Conservation (phyloP, 2,797 vertebrate species). For the Pygocentrus nattereri region DNA sequence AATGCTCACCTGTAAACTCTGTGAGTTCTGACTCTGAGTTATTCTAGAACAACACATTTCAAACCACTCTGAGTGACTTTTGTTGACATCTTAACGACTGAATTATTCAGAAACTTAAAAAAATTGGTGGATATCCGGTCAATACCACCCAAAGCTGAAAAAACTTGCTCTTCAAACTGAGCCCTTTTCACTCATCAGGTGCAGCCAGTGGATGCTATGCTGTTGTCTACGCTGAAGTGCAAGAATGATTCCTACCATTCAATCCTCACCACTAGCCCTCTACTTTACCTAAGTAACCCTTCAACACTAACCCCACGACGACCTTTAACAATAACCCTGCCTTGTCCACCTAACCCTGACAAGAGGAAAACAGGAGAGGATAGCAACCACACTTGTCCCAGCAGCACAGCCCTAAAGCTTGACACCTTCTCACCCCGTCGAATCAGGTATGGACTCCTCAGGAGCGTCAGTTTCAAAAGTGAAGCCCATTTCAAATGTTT, state of each 20-base stretch:
- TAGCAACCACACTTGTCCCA: slow-evolving; percentile 53
- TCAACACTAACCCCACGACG: slow-evolving; percentile 78
- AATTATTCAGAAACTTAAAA: too few species aligned
- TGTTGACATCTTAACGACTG: too few species aligned
- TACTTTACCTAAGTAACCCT: slow-evolving; percentile 83
- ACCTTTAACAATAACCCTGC: slow-evolving; percentile 80
- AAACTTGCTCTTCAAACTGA: neutral
- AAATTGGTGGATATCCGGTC: too few species aligned
- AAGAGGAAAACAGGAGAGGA: slow-evolving; percentile 73
- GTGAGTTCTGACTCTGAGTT: too few species aligned
- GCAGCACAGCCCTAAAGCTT: slow-evolving; percentile 58
- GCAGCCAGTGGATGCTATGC: slow-evolving; percentile 82
- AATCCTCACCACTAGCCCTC: slow-evolving; percentile 81
- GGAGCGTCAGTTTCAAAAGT: neutral
- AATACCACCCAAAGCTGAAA: too few species aligned
- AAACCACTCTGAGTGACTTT: too few species aligned
- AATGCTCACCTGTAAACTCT: too few species aligned
- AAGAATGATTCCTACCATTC: slow-evolving; percentile 75
- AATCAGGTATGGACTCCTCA: slow-evolving; percentile 55
- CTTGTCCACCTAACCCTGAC: slow-evolving; percentile 83
- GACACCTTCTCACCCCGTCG: slow-evolving; percentile 44
- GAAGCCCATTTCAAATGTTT: neutral
- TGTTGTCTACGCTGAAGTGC: slow-evolving; percentile 81
- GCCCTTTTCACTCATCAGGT: slow-evolving; percentile 72
- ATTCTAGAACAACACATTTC: too few species aligned